Evolutionary conservation across 2,113 vertebrate genomes (phyloP).

Genomic region (Cryptomyrus ogoouensis): DNA sequence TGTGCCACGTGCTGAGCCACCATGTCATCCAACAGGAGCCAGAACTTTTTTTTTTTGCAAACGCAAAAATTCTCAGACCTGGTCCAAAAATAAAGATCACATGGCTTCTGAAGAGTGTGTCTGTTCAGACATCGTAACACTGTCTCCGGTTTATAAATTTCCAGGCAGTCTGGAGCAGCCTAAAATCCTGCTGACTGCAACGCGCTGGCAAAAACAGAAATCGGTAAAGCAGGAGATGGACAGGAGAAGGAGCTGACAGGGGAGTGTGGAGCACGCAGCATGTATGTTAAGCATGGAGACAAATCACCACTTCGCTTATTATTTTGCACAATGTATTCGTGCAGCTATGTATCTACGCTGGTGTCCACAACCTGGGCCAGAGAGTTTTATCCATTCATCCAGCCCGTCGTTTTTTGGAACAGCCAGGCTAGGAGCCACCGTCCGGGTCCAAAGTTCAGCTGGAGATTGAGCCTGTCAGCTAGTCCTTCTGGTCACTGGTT

Average conservation of each 20-base stretch:
- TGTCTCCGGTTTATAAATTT: neutral
- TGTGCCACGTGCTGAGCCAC: neutral
- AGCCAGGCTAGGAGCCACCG: neutral
- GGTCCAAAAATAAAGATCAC: neutral
- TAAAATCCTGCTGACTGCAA: neutral
- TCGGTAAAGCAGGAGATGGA: neutral
- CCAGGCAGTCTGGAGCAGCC: neutral
- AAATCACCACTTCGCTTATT: neutral
- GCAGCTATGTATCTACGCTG: neutral
- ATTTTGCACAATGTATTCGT: neutral
- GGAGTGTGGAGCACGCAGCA: neutral
- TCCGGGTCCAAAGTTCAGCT: neutral
- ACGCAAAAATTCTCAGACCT: neutral
- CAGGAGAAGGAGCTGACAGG: neutral
- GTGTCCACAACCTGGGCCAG: neutral
- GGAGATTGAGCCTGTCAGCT: neutral
- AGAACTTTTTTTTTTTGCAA: neutral
- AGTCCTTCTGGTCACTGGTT: neutral
- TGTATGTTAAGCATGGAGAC: neutral
- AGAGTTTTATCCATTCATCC: neutral
- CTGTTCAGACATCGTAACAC: neutral
- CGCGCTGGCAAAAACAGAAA: neutral
- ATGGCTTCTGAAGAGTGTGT: neutral
- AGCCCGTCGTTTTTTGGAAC: neutral
- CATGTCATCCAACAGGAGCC: neutral